Percentiles rank a stretch among this genome's conserved stretches.
Evolutionary conservation across 2,888 invertebrate genomes (phyloP).

Genomic region (Anoplius nigerrimus): DNA sequence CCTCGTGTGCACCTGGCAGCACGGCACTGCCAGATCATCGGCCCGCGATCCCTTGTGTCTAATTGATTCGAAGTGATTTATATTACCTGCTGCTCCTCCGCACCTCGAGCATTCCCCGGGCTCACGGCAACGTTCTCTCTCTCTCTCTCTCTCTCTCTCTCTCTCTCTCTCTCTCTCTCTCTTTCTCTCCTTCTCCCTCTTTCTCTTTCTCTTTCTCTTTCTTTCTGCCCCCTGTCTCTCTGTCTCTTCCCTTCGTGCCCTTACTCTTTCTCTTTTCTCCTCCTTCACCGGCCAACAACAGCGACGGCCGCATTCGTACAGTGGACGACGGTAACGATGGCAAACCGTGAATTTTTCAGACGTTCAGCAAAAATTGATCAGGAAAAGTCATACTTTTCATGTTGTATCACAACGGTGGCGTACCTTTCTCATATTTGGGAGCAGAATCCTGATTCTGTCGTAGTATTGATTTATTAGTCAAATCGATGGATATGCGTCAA

Average conservation of each 20-base stretch:
- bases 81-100: slow-evolving; percentile 58
- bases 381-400: no score
- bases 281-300: no score
- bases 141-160: slow-evolving; percentile 6
- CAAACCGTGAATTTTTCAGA: background rate
- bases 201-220: slow-evolving; percentile 20
- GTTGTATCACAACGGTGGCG: no score
- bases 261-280: no score
- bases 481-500: no score
- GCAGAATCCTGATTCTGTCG: no score
- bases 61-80: slow-evolving; percentile 72
- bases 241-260: no score
- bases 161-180: slow-evolving; percentile 14
- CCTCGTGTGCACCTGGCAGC: slow-evolving; percentile 59
- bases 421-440: no score
- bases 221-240: no score
- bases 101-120: slow-evolving; percentile 48
- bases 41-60: slow-evolving; percentile 69
- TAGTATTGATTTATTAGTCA: no score
- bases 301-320: background rate
- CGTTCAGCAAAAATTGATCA: background rate
- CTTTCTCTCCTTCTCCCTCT: slow-evolving; percentile 7
- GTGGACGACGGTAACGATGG: background rate
- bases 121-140: slow-evolving; percentile 32
- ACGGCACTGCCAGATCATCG: slow-evolving; percentile 64